These are phyloP conservation scores for Podargus strigoides DNA, from an alignment of 2,797 vertebrate species.

Conservation along the genomic window DNA sequence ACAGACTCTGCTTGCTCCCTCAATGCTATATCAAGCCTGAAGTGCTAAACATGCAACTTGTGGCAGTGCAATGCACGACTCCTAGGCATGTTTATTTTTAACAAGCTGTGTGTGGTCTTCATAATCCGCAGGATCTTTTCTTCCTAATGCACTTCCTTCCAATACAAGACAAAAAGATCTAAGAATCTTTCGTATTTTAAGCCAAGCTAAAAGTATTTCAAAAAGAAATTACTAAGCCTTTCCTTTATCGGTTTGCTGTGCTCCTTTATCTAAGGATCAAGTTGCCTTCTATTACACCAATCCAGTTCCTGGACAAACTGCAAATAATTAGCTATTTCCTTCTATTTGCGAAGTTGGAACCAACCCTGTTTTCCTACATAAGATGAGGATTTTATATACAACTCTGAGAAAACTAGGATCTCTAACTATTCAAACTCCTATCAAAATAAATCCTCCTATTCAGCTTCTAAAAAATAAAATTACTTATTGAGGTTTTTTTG, in stretches of 20 bases:
- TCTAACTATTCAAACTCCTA: background rate
- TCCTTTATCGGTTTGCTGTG: background rate
- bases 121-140: background rate
- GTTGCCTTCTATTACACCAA: background rate
- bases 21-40: background rate
- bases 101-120: background rate
- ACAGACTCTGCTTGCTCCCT: background rate
- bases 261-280: background rate
- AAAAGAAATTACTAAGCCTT: background rate
- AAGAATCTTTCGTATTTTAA: constrained; percentile 13
- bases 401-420: background rate
- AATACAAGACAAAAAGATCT: background rate
- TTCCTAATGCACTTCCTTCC: background rate
- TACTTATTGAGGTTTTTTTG: background rate
- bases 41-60: background rate
- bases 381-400: background rate
- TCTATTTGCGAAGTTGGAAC: background rate
- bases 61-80: background rate
- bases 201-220: background rate
- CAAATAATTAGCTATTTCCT: background rate
- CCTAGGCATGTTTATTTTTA: background rate
- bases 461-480: background rate
- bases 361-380: background rate
- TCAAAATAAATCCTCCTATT: background rate
- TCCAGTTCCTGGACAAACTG: background rate